Evolutionary conservation across 2,113 vertebrate species (phyloP), one percentile per base, ranked within the genome.

Genomic region (Argyrosomus japonicus): DNA sequence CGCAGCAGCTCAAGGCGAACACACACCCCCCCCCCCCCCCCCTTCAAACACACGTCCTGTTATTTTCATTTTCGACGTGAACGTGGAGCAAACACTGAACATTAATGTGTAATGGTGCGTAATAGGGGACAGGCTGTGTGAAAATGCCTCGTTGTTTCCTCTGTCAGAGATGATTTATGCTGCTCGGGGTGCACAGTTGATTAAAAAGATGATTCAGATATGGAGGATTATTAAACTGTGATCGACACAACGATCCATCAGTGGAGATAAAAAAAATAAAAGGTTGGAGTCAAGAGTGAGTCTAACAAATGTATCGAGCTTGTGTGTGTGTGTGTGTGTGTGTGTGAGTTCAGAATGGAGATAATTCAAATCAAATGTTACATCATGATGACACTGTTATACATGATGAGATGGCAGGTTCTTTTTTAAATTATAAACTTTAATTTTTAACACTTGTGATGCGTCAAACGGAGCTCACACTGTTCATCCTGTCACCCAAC

Each of bases 31-130:
- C 18, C 27, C 53, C 12, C 56, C 48, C 7, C 70, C 61, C 48
- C 5, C 65, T 13, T 45, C 19, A 13, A 13, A 47, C 27, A 21
- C 73, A 10, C 19, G 40, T 40, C 62, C 0, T 27, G 57, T 21
- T 8, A 40, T 40, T 82, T 71, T 56, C 50, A 77, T 79, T 77
- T 62, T 56, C 29, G 36, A 29, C 19, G 40, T 13, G 53, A 60
- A 64, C 45, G 48, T 21, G 75, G 25, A 48, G 48, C 71, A 47
- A 56, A 73, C 63, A 21, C 8, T 27, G 45, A 32, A 54, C 74
- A 82, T 47, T 25, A 67, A 54, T 48, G 84, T 76, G 81, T 77
- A 80, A 71, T 54, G 70, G 58, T 50, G 83, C 77, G 84, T 77
- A 81, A 68, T 62, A 73, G 71, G 67, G 56, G 45, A 27, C 53